phyloP scores from a whole-genome alignment of 2,797 vertebrate genomes.

The Crocidura indochinensis region DNA sequence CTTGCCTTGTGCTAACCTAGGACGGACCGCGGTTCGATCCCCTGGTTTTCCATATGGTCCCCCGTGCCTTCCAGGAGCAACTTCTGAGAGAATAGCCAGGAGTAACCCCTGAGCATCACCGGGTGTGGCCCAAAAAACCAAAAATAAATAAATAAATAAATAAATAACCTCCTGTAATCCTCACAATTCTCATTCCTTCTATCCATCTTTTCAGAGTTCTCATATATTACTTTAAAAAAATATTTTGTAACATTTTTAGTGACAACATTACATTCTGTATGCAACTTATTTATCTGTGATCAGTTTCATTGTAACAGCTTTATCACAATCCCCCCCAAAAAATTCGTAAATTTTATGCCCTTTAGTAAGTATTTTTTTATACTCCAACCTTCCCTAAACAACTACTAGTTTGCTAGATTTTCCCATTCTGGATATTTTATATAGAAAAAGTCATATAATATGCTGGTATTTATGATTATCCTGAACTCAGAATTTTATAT shows the following conservation, averaged over 20 bases:
- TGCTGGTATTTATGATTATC: background rate
- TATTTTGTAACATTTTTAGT: constrained; percentile 33
- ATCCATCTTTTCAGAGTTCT: constrained; percentile 15
- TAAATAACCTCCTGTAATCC: background rate
- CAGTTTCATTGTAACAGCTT: constrained; percentile 5
- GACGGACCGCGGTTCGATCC: no score
- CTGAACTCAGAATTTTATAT: constrained; percentile 35
- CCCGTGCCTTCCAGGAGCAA: no score
- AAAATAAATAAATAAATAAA: no score
- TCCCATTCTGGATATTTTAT: background rate
- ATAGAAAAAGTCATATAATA: constrained; percentile 4
- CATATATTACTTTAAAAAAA: constrained; percentile 26
- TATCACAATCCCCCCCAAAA: background rate
- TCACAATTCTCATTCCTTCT: background rate
- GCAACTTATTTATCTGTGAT: background rate
- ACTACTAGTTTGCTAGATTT: background rate
- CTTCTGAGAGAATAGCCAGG: no score
- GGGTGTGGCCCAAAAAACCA: no score
- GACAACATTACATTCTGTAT: background rate
- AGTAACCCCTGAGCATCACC: no score
- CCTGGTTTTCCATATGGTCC: no score
- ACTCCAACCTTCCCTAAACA: background rate
- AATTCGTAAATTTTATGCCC: background rate
- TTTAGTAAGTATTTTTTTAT: background rate
- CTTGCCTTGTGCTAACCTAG: no score